phyloP scores from a whole-genome alignment of 2,888 invertebrate genomes.

The Glaucopsyche alexis region DNA sequence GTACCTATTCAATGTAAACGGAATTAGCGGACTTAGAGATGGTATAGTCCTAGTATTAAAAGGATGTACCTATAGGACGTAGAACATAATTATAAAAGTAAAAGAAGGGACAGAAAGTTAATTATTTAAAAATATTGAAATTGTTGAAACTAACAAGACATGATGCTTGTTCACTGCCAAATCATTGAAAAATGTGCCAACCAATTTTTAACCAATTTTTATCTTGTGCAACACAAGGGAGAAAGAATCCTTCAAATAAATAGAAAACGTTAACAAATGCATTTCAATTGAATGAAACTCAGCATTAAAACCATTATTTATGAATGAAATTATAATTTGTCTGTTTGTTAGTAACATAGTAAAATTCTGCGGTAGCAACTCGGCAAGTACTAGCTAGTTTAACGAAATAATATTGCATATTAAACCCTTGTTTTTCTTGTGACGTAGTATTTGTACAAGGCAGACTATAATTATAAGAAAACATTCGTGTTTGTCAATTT shows the following conservation, averaged over 20 bases:
- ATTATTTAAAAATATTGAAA: background rate
- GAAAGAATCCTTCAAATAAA: background rate
- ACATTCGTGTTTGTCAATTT: constrained; percentile 41
- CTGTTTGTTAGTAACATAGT: background rate
- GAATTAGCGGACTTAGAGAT: background rate
- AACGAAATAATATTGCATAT: constrained; percentile 13
- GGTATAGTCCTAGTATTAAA: constrained; percentile 16
- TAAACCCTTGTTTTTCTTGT: constrained; percentile 21
- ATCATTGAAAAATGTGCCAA: background rate
- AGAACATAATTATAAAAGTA: background rate
- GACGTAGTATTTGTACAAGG: constrained; percentile 28
- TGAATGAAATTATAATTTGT: background rate
- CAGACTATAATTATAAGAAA: constrained; percentile 31
- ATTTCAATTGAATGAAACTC: background rate
- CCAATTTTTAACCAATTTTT: background rate
- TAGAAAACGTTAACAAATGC: background rate
- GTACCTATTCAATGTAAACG: constrained; percentile 26
- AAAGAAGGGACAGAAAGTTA: background rate
- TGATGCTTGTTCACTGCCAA: constrained; percentile 10
- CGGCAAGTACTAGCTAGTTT: background rate
- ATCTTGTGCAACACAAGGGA: background rate
- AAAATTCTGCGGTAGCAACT: background rate
- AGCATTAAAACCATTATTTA: background rate
- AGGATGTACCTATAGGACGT: background rate
- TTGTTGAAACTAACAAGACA: background rate